phyloP scores from a whole-genome alignment of 2,113 vertebrate genomes.

The Melanostigma gelatinosum region DNA sequence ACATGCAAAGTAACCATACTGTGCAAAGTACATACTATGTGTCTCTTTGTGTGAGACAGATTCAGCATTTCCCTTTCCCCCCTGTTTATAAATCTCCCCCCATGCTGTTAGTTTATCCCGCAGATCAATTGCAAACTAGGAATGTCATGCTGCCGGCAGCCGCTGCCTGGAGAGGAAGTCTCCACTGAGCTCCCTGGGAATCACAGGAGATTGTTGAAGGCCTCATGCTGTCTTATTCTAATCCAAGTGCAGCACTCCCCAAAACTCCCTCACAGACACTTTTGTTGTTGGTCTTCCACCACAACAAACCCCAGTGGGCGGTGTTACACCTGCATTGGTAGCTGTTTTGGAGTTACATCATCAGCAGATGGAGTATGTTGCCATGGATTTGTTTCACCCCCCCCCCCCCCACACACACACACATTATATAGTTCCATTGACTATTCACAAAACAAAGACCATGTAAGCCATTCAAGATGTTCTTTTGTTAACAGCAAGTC shows the following conservation, averaged over 20 bases:
- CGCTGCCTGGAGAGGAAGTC: constrained; percentile 68
- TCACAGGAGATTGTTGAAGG: constrained; percentile 72
- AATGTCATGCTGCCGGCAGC: constrained; percentile 64
- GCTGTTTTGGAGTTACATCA: not conserved
- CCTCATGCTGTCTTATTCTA: constrained; percentile 62
- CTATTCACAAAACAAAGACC: not conserved
- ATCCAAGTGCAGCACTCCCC: constrained; percentile 56
- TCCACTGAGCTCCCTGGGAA: constrained; percentile 72
- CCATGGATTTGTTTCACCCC: not conserved
- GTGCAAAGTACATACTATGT: constrained; percentile 19
- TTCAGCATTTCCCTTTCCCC: constrained; percentile 24
- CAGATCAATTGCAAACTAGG: constrained; percentile 71
- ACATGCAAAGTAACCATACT: not conserved
- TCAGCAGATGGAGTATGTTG: not conserved
- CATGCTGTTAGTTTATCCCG: constrained; percentile 61
- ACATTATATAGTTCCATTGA: not conserved
- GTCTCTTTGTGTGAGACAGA: constrained; percentile 19
- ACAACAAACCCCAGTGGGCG: not conserved
- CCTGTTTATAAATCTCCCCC: constrained; percentile 37
- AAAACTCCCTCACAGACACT: constrained; percentile 4
- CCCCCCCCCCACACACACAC: too few relatives aligned
- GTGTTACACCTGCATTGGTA: constrained; percentile 5
- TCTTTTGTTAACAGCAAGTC: not conserved
- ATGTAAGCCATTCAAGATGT: not conserved
- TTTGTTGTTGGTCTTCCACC: constrained; percentile 7